Percentiles rank a stretch among this genome's conserved stretches.
Evolutionary conservation across 1,140 invertebrate species (phyloP).

Genomic region (Cylas formicarius): DNA sequence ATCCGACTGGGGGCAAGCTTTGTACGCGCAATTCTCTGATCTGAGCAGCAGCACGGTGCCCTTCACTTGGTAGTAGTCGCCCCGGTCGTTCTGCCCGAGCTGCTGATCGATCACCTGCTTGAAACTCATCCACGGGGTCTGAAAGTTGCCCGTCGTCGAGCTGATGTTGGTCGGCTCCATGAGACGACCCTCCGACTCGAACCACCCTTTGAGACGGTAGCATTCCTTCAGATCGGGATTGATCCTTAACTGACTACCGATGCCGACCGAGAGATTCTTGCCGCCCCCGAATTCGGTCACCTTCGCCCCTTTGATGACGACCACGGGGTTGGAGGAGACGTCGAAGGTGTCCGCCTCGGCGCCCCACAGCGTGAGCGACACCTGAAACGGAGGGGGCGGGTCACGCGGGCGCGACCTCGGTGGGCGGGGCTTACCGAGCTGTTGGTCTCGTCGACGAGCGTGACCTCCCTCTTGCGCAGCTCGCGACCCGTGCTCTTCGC

Average conservation of each 20-base stretch:
- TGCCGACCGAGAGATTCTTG: conserved; percentile 54
- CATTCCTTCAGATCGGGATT: conserved; percentile 88
- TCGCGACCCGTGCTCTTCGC: conserved; percentile 70
- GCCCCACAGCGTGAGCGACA: conserved; percentile 70
- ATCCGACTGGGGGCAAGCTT: conserved; percentile 74
- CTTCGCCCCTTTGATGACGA: conserved; percentile 73
- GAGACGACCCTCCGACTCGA: conserved; percentile 61
- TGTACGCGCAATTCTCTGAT: conserved; percentile 78
- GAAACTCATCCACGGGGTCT: conserved; percentile 60
- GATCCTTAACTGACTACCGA: conserved; percentile 58
- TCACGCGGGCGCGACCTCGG: background rate
- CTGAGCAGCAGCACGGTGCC: conserved; percentile 62
- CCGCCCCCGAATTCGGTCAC: conserved; percentile 71
- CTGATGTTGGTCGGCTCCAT: conserved; percentile 58
- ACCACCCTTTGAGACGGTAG: conserved; percentile 84
- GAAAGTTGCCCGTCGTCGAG: conserved; percentile 43
- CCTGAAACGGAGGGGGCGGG: conserved; percentile 38
- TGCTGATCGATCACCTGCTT: conserved; percentile 28
- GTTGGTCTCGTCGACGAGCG: conserved; percentile 78
- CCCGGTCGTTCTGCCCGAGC: conserved; percentile 10
- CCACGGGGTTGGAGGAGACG: conserved; percentile 63
- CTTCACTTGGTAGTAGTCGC: conserved; percentile 70
- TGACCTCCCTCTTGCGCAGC: conserved; percentile 83
- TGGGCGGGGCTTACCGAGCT: conserved; percentile 59
- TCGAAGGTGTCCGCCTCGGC: conserved; percentile 78